Base-by-base conservation (phyloP, 2,888 invertebrate genomes). In the Yponomeuta plumbellus region DNA sequence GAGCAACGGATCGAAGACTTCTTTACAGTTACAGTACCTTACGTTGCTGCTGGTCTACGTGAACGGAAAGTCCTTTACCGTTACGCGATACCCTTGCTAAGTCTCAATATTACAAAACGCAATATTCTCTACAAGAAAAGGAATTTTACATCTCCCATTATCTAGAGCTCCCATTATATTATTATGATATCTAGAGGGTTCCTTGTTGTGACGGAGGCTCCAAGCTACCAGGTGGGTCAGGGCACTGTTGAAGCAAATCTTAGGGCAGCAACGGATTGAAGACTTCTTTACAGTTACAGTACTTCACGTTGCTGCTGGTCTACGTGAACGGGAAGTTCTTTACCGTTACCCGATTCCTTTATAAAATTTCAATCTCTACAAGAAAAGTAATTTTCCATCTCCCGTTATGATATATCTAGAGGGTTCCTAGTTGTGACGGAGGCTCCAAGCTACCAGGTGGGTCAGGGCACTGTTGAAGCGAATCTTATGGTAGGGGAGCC, bases 341-440 rank as follows among this genome's bases (percentile, higher is more conserved):
- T 34, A 34, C 34, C 34, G 8, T 34, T 8, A 8, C 34, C 0
- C 6, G 34, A 34, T 34, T 4, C 23, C 4, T 4, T 34, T 34
- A 1, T 34, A 6, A 8, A 34, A n/a, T 34, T 0, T 34, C 34
- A 34, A 5, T 5, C 34, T 34, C 34, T 6, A 34, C 34, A 34
- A 34, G 34, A 34, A 34, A 0, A 75, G 56, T n/a, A 73, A 75
- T 66, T 64, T 69, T 13, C 76, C 76, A 34, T 70, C 57, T 0
- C 62, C 0, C 11, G 70, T 63, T 8, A 68, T 64, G 21, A 69
- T 64, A 40, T 71, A 75, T 8, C 21, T 70, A 0, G 69, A 67
- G 6, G 69, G 68, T 1, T 66, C 64, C 34, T 78, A 76, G 1
- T 58, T 40, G 58, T 78, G 77, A 5, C 34, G 34, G 4, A 34